Evolutionary conservation across 2,797 vertebrate genomes (phyloP).

Genomic region (Varecia variegata): DNA sequence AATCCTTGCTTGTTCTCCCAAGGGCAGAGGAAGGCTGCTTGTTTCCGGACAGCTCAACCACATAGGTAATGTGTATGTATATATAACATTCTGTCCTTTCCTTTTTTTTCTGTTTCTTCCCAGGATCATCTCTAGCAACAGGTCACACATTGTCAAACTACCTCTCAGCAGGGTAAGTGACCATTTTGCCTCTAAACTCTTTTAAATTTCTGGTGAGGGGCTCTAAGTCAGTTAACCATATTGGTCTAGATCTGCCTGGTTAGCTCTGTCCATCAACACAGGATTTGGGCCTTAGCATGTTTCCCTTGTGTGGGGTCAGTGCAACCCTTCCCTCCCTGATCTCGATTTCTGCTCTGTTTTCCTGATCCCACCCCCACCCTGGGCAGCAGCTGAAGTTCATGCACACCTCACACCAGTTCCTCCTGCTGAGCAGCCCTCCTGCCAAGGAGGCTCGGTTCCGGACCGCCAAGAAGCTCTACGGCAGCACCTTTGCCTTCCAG

Average conservation of each 20-base stretch:
- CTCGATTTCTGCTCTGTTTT: conserved; percentile 70
- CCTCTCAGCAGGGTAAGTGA: conserved; percentile 96
- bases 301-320: conserved; percentile 5
- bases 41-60: not conserved
- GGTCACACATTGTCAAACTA: conserved; percentile 99
- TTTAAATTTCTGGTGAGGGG: not conserved
- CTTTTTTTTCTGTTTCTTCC: conserved; percentile 55
- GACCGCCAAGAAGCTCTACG: conserved; percentile 99
- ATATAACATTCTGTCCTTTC: not conserved
- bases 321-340: conserved; percentile 74
- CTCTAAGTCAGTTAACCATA: not conserved
- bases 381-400: conserved; percentile 99
- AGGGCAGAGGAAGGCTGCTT: not conserved
- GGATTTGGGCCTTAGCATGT: not conserved
- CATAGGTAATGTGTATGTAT: not conserved
- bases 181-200: not conserved
- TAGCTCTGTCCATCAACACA: not conserved
- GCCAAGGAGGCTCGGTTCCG: conserved; percentile 99
- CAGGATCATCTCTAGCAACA: conserved; percentile 99
- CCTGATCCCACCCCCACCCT: conserved; percentile 65
- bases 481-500: conserved; percentile 99
- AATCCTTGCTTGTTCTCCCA: not conserved
- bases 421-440: conserved; percentile 98
- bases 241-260: not conserved
- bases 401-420: conserved; percentile 99